A percentile compares a stretch with the other conserved stretches of the same genome.
Conservation (phyloP, 2,888 invertebrate species). For the Petrophora chlorosata region DNA sequence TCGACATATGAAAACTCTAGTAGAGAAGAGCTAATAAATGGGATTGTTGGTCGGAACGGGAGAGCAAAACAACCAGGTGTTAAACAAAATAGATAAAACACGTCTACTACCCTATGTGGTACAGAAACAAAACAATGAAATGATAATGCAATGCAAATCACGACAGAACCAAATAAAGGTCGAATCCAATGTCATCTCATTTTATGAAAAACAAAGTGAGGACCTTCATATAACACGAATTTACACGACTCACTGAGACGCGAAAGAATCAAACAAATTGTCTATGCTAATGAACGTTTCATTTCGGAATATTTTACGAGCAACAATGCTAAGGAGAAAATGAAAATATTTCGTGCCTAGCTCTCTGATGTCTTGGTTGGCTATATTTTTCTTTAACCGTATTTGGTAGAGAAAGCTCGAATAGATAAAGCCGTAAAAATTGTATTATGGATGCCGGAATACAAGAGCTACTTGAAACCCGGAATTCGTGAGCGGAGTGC, state of each 20-base stretch:
- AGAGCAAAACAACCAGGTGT: too few relatives aligned
- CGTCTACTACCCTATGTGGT: too few relatives aligned
- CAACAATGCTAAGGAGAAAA: constrained; percentile 1
- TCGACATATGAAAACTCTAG: too few relatives aligned
- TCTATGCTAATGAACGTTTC: constrained; percentile 14
- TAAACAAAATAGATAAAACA: too few relatives aligned
- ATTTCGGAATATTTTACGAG: constrained; percentile 9
- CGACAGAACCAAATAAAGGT: constrained; percentile 1
- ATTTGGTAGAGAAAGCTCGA: constrained; percentile 1
- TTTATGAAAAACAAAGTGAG: constrained; percentile 4
- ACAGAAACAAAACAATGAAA: neutral
- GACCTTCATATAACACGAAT: neutral
- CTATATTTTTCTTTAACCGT: too few relatives aligned
- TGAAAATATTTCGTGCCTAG: neutral
- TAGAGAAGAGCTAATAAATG: too few relatives aligned
- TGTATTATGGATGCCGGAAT: constrained; percentile 7
- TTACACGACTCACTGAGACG: constrained; percentile 13
- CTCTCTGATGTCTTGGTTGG: too few relatives aligned
- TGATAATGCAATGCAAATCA: constrained; percentile 11
- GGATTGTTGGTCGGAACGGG: too few relatives aligned
- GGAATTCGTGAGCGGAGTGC: neutral
- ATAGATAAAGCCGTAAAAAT: constrained; percentile 10
- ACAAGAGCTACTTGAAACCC: neutral
- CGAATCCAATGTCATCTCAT: neutral
- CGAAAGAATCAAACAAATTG: constrained; percentile 16